Conservation (phyloP, 2,888 invertebrate species). For the Antheraea yamamai region DNA sequence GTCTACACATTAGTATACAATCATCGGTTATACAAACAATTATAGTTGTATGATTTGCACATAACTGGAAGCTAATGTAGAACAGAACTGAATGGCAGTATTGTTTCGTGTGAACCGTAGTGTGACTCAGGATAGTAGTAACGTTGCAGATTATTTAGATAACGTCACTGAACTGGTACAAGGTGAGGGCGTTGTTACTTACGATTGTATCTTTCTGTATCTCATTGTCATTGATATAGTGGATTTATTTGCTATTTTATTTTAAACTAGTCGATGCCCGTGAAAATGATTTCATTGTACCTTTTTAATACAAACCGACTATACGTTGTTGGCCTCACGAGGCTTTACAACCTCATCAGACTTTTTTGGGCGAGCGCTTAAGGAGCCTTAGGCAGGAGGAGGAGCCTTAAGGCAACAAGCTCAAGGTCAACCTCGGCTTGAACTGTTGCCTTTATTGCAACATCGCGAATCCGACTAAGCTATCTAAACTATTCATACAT, state of each 20-base stretch:
- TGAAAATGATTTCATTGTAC: no score
- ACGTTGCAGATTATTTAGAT: conserved; percentile 41
- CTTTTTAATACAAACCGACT: no score
- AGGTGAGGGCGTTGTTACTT: conserved; percentile 45
- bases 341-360: no score
- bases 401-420: no score
- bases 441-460: no score
- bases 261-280: no score
- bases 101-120: conserved; percentile 32
- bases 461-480: no score
- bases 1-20: not conserved
- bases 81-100: conserved; percentile 31
- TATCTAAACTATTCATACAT: no score
- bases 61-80: conserved; percentile 15
- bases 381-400: no score
- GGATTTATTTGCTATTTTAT: not conserved
- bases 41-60: conserved; percentile 9
- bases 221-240: conserved; percentile 25
- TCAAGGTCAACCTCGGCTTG: no score
- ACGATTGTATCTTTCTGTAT: conserved; percentile 29
- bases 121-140: conserved; percentile 38
- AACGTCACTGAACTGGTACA: conserved; percentile 42
- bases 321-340: no score
- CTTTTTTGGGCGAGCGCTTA: no score
- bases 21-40: not conserved